Conservation (phyloP, 2,113 vertebrate species). For the Lagopus muta region DNA sequence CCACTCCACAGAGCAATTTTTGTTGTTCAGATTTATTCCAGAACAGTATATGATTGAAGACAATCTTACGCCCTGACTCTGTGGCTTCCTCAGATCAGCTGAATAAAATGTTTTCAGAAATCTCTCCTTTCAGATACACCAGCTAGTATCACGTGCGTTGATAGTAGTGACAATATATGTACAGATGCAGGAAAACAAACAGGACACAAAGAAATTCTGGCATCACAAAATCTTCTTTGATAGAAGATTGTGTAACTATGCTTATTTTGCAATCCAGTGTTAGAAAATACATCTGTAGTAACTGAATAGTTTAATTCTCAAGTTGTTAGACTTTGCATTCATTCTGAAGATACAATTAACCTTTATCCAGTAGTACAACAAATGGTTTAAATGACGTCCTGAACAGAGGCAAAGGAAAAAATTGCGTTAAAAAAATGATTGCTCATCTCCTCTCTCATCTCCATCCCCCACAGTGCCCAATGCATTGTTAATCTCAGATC, state of each 20-base stretch:
- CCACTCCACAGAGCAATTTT: accelerated
- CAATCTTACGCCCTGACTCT: neutral
- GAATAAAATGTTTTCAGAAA: neutral
- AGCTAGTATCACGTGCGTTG: neutral
- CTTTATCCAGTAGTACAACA: neutral
- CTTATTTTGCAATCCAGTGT: neutral
- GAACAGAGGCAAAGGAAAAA: neutral
- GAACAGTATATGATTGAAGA: neutral
- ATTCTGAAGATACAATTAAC: neutral
- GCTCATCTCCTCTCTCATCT: neutral
- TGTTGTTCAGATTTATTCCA: neutral
- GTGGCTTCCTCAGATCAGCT: neutral
- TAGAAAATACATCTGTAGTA: neutral
- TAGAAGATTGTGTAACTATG: neutral
- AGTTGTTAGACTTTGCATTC: neutral
- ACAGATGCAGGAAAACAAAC: neutral
- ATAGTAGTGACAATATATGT: neutral
- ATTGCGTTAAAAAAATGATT: neutral
- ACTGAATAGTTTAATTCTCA: neutral
- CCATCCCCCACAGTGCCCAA: neutral
- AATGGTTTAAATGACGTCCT: neutral
- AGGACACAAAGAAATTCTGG: neutral
- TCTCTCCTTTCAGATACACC: neutral
- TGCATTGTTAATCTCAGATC: slow-evolving; percentile 19
- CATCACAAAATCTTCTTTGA: neutral